Evolutionary conservation across 2,113 vertebrate genomes (phyloP).

Genomic region (Illadopsis cleaveri): DNA sequence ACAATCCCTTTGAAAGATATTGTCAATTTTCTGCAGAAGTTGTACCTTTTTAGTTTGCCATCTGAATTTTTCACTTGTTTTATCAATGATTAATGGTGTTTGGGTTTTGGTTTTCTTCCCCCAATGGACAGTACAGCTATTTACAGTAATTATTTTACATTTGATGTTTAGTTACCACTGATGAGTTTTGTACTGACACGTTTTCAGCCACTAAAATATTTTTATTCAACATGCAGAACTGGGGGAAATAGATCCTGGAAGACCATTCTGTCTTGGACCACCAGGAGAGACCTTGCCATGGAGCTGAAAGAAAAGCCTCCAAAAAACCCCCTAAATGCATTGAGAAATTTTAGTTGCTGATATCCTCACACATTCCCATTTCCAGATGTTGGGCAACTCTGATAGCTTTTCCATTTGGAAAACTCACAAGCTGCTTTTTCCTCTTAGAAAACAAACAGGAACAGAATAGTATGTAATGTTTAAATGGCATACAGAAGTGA

Average conservation of each 20-base stretch:
- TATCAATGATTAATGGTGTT: fast-evolving
- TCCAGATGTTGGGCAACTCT: constrained; percentile 56
- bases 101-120: background rate
- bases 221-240: constrained; percentile 56
- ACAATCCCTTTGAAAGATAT: background rate
- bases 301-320: constrained; percentile 1
- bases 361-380: constrained; percentile 43
- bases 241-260: constrained; percentile 50
- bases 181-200: background rate
- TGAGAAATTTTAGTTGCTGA: constrained; percentile 12
- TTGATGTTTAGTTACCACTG: background rate
- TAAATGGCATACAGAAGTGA: background rate
- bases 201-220: background rate
- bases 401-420: constrained; percentile 46
- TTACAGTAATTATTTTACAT: background rate
- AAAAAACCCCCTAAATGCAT: background rate
- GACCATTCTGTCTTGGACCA: constrained; percentile 63
- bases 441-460: background rate
- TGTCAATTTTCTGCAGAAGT: background rate
- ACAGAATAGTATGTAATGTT: background rate
- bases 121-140: background rate
- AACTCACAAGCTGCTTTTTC: background rate
- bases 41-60: background rate
- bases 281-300: constrained; percentile 62
- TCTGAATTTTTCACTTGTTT: background rate